These are phyloP conservation scores for Eudyptes chrysolophus DNA, from an alignment of 2,113 vertebrate genomes.

Conservation along the genomic window DNA sequence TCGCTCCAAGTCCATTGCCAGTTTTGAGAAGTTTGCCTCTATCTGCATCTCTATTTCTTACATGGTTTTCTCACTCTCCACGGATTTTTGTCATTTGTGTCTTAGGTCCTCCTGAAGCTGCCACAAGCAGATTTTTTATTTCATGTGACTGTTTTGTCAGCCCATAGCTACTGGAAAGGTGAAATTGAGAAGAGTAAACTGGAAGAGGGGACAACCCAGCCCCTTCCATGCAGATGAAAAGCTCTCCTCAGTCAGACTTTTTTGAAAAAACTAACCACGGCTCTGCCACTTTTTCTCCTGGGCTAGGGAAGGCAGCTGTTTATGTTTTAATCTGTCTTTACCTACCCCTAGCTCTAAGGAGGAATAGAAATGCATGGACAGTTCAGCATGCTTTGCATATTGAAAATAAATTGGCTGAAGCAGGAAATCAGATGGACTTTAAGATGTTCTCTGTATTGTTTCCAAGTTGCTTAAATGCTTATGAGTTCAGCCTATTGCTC, in stretches of 20 bases:
- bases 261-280: neutral
- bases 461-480: slow-evolving; percentile 41
- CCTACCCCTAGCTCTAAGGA: neutral
- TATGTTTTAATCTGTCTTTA: neutral
- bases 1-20: neutral
- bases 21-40: neutral
- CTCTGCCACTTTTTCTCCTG: neutral
- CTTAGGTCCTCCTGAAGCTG: neutral
- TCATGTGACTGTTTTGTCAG: neutral
- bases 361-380: neutral
- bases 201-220: neutral
- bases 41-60: neutral
- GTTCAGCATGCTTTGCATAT: slow-evolving; percentile 7
- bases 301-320: neutral
- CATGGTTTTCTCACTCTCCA: neutral
- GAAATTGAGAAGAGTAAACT: neutral
- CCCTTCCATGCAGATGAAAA: neutral
- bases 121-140: neutral
- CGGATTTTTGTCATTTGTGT: neutral
- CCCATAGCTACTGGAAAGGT: neutral
- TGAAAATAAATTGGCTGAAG: slow-evolving; percentile 49
- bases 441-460: slow-evolving; percentile 32
- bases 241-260: neutral
- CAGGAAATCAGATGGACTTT: slow-evolving; percentile 40
- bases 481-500: neutral